Conservation (phyloP, 92 coral and sea anemone genomes). For the Heteractis magnifica region DNA sequence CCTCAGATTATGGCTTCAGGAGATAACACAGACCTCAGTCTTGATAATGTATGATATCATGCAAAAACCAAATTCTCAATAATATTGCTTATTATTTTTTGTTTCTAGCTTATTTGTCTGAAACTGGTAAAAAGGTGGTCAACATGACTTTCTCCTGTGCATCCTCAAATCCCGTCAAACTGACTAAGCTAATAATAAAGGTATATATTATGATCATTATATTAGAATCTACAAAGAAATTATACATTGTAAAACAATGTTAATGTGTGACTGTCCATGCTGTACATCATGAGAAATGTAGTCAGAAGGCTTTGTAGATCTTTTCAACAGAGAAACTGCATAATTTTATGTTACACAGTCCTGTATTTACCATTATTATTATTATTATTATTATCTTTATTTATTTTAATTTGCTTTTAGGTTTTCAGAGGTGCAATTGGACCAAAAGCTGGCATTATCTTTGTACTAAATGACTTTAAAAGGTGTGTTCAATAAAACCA, state of each 20-base stretch:
- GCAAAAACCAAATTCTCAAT: no score
- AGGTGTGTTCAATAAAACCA: slow-evolving; percentile 39
- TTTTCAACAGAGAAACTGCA: no score
- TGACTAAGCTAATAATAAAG: slow-evolving; percentile 84
- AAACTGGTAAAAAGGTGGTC: slow-evolving; percentile 76
- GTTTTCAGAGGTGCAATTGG: slow-evolving; percentile 91
- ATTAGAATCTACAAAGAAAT: no score
- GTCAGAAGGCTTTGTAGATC: no score
- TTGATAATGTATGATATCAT: no score
- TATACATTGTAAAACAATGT: no score
- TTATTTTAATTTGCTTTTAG: slow-evolving; percentile 22
- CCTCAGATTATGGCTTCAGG: neutral
- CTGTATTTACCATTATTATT: no score
- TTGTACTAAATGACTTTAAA: slow-evolving; percentile 81
- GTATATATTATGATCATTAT: slow-evolving; percentile 22
- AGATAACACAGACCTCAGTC: no score
- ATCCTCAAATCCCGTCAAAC: slow-evolving; percentile 77
- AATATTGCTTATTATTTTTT: neutral
- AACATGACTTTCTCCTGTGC: slow-evolving; percentile 87
- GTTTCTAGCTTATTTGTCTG: slow-evolving; percentile 76
- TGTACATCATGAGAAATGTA: no score
- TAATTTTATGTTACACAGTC: no score
- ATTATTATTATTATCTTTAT: no score
- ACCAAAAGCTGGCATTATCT: slow-evolving; percentile 86
- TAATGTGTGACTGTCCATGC: no score